Conservation (phyloP, 2,888 invertebrate genomes). For the Cybosia mesomella region DNA sequence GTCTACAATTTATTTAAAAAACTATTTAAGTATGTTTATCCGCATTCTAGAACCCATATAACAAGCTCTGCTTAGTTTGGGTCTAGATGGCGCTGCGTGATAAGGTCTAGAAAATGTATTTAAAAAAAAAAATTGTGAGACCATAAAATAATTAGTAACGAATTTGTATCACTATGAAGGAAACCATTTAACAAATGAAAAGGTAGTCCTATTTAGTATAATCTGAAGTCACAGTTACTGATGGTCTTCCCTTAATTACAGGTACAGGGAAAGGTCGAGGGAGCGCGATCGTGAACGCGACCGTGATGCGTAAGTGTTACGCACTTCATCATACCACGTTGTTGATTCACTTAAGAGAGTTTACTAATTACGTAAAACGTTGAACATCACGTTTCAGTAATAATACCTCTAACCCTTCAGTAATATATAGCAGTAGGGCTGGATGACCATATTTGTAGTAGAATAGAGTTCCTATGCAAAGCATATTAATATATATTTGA, state of each 20-base stretch:
- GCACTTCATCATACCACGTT: conserved; percentile 33
- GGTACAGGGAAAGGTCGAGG: conserved; percentile 91
- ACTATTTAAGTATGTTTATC: too few relatives aligned
- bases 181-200: conserved; percentile 9
- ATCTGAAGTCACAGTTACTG: conserved; percentile 38
- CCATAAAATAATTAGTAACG: neutral
- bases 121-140: neutral
- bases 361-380: neutral
- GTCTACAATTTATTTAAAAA: too few relatives aligned
- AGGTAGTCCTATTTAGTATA: conserved; percentile 7
- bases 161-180: neutral
- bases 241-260: conserved; percentile 70
- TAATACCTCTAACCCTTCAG: neutral
- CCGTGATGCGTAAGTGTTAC: conserved; percentile 86
- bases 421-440: neutral
- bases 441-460: neutral
- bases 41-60: too few relatives aligned
- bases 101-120: too few relatives aligned
- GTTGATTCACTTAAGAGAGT: neutral
- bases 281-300: conserved; percentile 89
- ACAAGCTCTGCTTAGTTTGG: too few relatives aligned
- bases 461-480: neutral
- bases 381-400: neutral
- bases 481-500: too few relatives aligned
- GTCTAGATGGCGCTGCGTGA: too few relatives aligned